Evolutionary conservation across 2,888 invertebrate genomes (phyloP).

Genomic region (Coremacera marginata): DNA sequence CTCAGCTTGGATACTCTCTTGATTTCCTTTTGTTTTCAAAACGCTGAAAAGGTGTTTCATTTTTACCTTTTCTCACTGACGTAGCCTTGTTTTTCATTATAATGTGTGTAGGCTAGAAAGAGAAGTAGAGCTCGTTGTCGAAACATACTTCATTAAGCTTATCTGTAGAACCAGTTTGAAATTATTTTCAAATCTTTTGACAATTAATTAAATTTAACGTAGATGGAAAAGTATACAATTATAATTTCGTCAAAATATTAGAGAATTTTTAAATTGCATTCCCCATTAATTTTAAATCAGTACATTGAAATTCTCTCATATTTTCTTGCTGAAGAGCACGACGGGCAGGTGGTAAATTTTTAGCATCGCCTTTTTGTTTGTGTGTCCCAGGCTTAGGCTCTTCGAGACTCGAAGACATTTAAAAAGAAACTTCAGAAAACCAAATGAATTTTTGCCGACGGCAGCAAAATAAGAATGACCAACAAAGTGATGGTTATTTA

Average conservation of each 20-base stretch:
- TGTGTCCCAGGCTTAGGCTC: not conserved
- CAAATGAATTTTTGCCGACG: not conserved
- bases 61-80: not conserved
- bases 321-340: not conserved
- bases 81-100: not conserved
- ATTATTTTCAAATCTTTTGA: too few relatives aligned
- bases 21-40: not conserved
- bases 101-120: not conserved
- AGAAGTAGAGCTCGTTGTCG: not conserved
- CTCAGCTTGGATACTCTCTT: constrained; percentile 3
- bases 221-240: too few relatives aligned
- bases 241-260: too few relatives aligned
- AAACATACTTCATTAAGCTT: too few relatives aligned
- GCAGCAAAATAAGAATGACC: not conserved
- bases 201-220: too few relatives aligned
- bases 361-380: not conserved
- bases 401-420: constrained; percentile 12
- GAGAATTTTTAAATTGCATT: too few relatives aligned
- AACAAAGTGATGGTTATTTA: not conserved
- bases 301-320: not conserved
- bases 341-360: constrained; percentile 6
- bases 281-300: too few relatives aligned
- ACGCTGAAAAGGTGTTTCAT: not conserved
- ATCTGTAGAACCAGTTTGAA: too few relatives aligned
- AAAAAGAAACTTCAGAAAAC: not conserved